Conservation (phyloP, 1,140 invertebrate species). For the Sitobion miscanthi region DNA sequence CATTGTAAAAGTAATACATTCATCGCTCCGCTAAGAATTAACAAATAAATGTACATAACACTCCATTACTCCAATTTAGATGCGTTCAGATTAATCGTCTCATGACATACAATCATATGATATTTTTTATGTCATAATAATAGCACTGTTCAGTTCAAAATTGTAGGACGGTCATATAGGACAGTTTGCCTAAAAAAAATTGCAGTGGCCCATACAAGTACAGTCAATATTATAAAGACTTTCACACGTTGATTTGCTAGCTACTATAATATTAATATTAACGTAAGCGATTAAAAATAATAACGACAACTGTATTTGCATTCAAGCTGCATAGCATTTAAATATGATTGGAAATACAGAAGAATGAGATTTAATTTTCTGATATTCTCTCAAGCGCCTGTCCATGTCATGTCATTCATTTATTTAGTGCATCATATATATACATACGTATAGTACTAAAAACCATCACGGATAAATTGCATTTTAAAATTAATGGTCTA, state of each 20-base stretch:
- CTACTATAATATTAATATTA: not conserved
- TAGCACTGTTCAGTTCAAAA: not conserved
- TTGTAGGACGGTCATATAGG: not conserved
- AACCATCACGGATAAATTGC: not conserved
- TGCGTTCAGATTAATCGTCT: not conserved
- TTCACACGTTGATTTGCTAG: not conserved
- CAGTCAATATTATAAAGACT: not conserved
- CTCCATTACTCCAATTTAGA: not conserved
- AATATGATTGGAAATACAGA: not conserved
- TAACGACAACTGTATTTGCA: not conserved
- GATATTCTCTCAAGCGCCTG: not conserved
- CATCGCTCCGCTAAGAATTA: no score
- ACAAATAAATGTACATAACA: not conserved
- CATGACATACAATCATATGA: no score
- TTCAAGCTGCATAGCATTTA: not conserved
- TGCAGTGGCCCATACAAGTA: not conserved
- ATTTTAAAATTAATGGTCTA: not conserved
- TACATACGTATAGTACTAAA: not conserved
- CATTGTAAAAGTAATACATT: no score
- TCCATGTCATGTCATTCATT: not conserved
- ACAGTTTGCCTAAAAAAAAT: not conserved
- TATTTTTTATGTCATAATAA: not conserved
- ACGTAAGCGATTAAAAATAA: not conserved
- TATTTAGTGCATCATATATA: not conserved
- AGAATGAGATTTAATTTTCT: slow-evolving; percentile 21